Percentiles rank a stretch among this genome's conserved stretches.
Evolutionary conservation across 23 tunicate species (phyloP).

Genomic region (Halocynthia roretzi): DNA sequence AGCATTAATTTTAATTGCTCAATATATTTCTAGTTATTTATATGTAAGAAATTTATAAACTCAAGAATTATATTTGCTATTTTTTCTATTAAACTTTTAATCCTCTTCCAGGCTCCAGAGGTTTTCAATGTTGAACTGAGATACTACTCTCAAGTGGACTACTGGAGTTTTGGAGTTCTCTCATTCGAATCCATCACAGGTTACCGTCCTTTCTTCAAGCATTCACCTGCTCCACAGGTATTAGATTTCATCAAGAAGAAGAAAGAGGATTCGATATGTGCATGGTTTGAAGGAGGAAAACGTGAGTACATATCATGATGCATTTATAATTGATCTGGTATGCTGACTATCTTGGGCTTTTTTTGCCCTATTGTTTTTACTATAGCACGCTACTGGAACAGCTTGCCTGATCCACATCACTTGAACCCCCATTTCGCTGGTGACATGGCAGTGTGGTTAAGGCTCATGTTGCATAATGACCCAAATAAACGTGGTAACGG

Average conservation of each 20-base stretch:
- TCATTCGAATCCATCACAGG: slow-evolving; percentile 93
- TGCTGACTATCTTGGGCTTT: background rate
- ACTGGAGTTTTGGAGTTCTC: slow-evolving; percentile 90
- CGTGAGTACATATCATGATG: background rate
- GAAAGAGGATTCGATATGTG: slow-evolving; percentile 2
- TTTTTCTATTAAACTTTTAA: background rate
- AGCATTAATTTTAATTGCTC: too few species aligned
- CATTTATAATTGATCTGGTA: background rate
- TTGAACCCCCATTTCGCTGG: slow-evolving; percentile 32
- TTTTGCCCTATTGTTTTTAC: background rate
- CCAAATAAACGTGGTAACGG: slow-evolving; percentile 43
- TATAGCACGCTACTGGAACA: slow-evolving; percentile 6
- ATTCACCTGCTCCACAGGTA: background rate
- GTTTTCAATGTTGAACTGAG: slow-evolving; percentile 33
- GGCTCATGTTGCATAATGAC: slow-evolving; percentile 54
- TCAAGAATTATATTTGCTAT: background rate
- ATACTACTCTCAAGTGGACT: slow-evolving; percentile 72
- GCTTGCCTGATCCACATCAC: slow-evolving; percentile 67
- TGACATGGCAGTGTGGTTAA: slow-evolving; percentile 45
- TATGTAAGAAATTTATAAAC: background rate
- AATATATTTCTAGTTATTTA: background rate
- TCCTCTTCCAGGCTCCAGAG: slow-evolving; percentile 75
- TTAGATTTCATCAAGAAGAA: background rate
- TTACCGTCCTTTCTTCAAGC: slow-evolving; percentile 45
- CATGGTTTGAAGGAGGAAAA: background rate